phyloP scores from a whole-genome alignment of 37 sponge, comb jelly and placozoan genomes.

The Corticium candelabrum region DNA sequence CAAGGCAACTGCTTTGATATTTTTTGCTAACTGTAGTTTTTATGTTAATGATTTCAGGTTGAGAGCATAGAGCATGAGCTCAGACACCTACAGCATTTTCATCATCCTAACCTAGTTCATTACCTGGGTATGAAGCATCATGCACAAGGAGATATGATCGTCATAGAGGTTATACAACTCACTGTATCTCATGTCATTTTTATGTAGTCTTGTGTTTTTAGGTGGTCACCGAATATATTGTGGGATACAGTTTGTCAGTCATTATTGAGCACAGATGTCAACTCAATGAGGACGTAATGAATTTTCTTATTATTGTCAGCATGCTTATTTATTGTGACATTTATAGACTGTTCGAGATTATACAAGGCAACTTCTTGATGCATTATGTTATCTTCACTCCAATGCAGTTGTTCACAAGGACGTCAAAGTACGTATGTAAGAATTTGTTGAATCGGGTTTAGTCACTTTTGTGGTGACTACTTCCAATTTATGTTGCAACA shows the following conservation, averaged over 20 bases:
- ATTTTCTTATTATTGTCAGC: background rate
- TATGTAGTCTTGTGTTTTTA: background rate
- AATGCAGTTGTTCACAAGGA: slow-evolving; percentile 75
- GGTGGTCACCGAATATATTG: background rate
- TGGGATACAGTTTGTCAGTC: background rate
- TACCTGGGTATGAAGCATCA: slow-evolving; percentile 30
- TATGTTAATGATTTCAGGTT: background rate
- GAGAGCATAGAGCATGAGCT: background rate
- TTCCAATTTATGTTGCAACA: too few relatives aligned
- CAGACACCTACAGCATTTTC: background rate
- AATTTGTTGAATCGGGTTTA: background rate
- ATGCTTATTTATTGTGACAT: background rate
- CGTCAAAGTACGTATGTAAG: slow-evolving; percentile 24
- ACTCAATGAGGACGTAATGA: background rate
- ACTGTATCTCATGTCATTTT: background rate
- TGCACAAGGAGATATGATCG: background rate
- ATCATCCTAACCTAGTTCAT: slow-evolving; percentile 41
- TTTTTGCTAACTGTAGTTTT: background rate
- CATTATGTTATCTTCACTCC: slow-evolving; percentile 53
- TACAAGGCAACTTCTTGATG: slow-evolving; percentile 52
- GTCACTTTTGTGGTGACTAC: background rate
- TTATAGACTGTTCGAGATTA: slow-evolving; percentile 38
- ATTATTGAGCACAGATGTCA: background rate
- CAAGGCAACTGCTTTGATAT: too few relatives aligned
- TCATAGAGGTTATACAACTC: background rate